A percentile compares a stretch with the other conserved stretches of the same genome.
phyloP scores from a whole-genome alignment of 2,113 vertebrate species.

The Myxocyprinus asiaticus region DNA sequence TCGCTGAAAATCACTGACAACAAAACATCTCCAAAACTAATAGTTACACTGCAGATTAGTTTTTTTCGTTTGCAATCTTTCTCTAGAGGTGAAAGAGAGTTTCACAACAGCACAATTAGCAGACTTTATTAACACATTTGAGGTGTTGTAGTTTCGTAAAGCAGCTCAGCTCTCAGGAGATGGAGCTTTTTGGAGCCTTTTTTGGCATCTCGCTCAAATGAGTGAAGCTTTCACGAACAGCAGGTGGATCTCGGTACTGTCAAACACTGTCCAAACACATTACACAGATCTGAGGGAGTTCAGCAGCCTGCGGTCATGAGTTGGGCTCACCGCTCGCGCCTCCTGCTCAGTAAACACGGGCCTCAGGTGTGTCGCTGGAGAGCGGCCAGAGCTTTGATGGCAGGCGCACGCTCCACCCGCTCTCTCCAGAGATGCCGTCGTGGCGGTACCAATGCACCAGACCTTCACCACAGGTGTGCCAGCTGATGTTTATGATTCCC shows the following conservation, averaged over 20 bases:
- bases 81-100: constrained; percentile 5
- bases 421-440: constrained; percentile 1
- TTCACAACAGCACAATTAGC: constrained; percentile 27
- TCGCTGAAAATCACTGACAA: not conserved
- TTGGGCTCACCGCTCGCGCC: constrained; percentile 18
- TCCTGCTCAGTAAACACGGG: constrained; percentile 72
- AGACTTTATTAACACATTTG: constrained; percentile 40
- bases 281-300: constrained; percentile 77
- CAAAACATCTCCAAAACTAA: not conserved
- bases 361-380: constrained; percentile 72
- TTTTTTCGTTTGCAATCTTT: not conserved
- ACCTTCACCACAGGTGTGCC: not conserved
- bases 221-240: constrained; percentile 57
- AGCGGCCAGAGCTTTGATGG: constrained; percentile 52
- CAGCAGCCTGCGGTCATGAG: constrained; percentile 72
- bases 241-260: constrained; percentile 66
- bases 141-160: constrained; percentile 65
- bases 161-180: constrained; percentile 20
- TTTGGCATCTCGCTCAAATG: constrained; percentile 11
- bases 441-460: no score
- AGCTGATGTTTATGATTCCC: not conserved
- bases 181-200: constrained; percentile 49
- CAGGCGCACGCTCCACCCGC: constrained; percentile 20
- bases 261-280: constrained; percentile 72
- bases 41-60: not conserved